These are phyloP conservation scores for Carterocephalus palaemon DNA, from an alignment of 2,888 invertebrate genomes.

Conservation along the genomic window DNA sequence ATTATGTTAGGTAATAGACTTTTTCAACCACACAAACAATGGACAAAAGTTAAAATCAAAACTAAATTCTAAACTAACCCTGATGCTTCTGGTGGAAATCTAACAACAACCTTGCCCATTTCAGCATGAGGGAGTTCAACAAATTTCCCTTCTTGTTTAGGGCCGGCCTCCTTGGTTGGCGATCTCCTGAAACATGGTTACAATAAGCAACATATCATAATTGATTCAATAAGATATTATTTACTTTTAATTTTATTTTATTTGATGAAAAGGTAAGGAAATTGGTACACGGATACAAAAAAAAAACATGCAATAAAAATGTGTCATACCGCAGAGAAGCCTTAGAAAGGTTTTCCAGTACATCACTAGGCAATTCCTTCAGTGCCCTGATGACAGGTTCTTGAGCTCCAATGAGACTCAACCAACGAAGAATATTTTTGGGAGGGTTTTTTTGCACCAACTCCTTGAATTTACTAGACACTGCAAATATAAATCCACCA, in stretches of 20 bases:
- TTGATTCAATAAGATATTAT: not conserved
- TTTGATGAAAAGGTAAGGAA: no score
- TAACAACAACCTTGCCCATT: constrained; percentile 97
- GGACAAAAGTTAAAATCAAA: no score
- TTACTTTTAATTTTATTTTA: no score
- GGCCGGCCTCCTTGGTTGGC: constrained; percentile 58
- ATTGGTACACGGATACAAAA: no score
- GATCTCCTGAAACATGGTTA: constrained; percentile 48
- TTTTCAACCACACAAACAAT: no score
- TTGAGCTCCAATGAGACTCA: constrained; percentile 81
- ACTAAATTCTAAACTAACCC: constrained; percentile 78
- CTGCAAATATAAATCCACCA: constrained; percentile 40
- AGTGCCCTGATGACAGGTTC: constrained; percentile 78
- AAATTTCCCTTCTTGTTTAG: constrained; percentile 96
- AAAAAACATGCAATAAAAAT: no score
- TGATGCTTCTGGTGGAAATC: constrained; percentile 99
- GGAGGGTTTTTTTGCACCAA: constrained; percentile 68
- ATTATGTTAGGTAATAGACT: no score
- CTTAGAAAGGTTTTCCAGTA: constrained; percentile 51
- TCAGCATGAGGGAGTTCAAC: constrained; percentile 97
- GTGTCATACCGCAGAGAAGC: constrained; percentile 56
- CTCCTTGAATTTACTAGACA: constrained; percentile 57
- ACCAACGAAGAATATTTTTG: constrained; percentile 82
- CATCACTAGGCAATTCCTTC: constrained; percentile 77
- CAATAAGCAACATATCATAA: not conserved